Base-by-base conservation (phyloP, 2,888 invertebrate genomes). In the Emesis furor region DNA sequence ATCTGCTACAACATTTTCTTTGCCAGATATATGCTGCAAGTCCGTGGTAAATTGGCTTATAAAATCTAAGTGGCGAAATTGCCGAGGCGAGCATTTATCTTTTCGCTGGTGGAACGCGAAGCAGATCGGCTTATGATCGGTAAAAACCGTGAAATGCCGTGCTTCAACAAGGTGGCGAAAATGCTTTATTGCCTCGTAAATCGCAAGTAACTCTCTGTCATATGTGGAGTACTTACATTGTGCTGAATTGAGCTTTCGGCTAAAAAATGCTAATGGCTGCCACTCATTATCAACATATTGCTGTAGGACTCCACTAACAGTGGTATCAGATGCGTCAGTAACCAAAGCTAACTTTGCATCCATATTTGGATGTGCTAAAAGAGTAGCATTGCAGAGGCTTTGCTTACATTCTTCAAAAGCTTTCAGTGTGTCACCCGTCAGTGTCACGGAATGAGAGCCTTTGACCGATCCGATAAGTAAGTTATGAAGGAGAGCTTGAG, bases 241-340 rank as follows among this genome's bases (percentile, higher is more conserved):
- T n/a, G 51, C n/a, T 55, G 51, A n/a, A 24, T 24, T 24, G 24
- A 24, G 24, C 24, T 24, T 24, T 24, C 24, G 24, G 24, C 24
- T 24, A 24, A 24, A 24, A 24, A 24, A 24, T 24, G 24, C 24
- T 24, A 24, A 24, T 24, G 24, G 24, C 24, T 24, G 24, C 24
- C 24, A 24, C 24, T 24, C 24, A 24, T 24, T 24, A 24, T 24
- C 24, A 24, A 24, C 24, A 24, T 24, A 24, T 24, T 24, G 51
- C 51, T 55, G 51, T 24, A 24, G 24, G 24, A 24, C 24, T 24
- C 24, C 51, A 4, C 68, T 37, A 7, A 68, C 35, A 0, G 68
- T 14, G 10, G 85, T 83, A n/a, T 37, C 76, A 62, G 94, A 95
- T 1, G 94, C 94, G 78, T 95, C 94, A 0, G 91, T 91, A 0